Conservation (phyloP, 2,888 invertebrate genomes). For the Catocala sponsa region DNA sequence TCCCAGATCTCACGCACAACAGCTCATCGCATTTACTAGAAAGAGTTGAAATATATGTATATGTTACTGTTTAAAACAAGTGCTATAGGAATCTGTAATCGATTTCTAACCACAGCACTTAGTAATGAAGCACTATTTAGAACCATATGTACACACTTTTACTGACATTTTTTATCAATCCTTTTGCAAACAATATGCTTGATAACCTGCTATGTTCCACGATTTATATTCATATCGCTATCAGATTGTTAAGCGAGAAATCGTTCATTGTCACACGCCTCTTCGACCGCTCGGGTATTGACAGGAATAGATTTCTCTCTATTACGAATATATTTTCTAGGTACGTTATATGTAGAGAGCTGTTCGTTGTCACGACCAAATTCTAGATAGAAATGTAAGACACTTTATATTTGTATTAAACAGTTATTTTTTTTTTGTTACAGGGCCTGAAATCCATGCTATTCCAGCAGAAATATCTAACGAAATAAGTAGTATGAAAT, state of each 20-base stretch:
- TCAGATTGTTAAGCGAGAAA: slow-evolving; percentile 63
- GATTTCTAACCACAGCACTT: slow-evolving; percentile 39
- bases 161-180: slow-evolving; percentile 74
- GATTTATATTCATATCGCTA: slow-evolving; percentile 65
- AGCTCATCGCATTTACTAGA: too few species aligned
- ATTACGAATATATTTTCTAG: neutral
- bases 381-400: too few species aligned
- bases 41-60: too few species aligned
- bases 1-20: too few species aligned
- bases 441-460: slow-evolving; percentile 15
- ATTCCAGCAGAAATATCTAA: slow-evolving; percentile 26
- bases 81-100: slow-evolving; percentile 47
- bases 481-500: slow-evolving; percentile 55
- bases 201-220: slow-evolving; percentile 69
- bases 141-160: slow-evolving; percentile 68
- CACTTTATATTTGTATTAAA: too few species aligned
- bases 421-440: neutral
- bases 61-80: slow-evolving; percentile 7
- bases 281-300: slow-evolving; percentile 25
- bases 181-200: slow-evolving; percentile 72
- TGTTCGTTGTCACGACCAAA: neutral
- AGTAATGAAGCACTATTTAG: slow-evolving; percentile 53
- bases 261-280: slow-evolving; percentile 50
- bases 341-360: neutral
- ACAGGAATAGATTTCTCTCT: slow-evolving; percentile 3